Evolutionary conservation across 2,797 vertebrate genomes (phyloP), one percentile per base, ranked within the genome.

Genomic region (Tokudaia tokunoshimensis): DNA sequence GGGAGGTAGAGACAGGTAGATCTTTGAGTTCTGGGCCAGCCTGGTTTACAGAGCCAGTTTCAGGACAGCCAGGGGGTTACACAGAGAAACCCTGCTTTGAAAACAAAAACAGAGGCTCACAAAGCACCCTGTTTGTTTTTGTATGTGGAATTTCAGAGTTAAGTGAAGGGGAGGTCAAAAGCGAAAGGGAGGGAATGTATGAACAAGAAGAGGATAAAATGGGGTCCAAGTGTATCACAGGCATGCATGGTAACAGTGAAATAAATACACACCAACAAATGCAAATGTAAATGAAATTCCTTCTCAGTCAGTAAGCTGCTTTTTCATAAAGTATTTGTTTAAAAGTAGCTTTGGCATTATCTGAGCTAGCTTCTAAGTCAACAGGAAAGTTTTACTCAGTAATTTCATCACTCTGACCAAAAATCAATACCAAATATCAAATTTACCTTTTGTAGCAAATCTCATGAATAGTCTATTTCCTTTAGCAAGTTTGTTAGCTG

Each of bases 401-500:
- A 90, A 96, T 82, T 82, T 89, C 55, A 72, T 78, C 63, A 95
- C 90, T 93, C 72, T 93, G 29, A 94, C 44, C n/a, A 96, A 95
- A 95, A 96, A 86, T 72, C 13, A 95, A 65, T 65, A 82, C 37
- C 72, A 91, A 83, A 55, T n/a, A 89, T 47, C 52, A 61, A 76
- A 95, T 96, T 99, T 97, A 99, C 99, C 99, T 94, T 99, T 99
- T 2, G 99, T 99, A 95, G 99, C 99, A 97, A 99, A 99, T 93
- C 99, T 99, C 98, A 99, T 99, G 93, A 99, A 98, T 0, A 99
- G 99, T 61, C 99, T 99, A 98, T 99, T 99, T 98, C 99, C 99
- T 99, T 99, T 99, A 96, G 99, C 99, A 70, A 99, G 98, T 98
- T 99, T 99, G 97, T 98, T 98, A 65, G 99, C 99, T 13, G 99